Conservation (phyloP, 2,113 vertebrate species). For the Centropristis striata region DNA sequence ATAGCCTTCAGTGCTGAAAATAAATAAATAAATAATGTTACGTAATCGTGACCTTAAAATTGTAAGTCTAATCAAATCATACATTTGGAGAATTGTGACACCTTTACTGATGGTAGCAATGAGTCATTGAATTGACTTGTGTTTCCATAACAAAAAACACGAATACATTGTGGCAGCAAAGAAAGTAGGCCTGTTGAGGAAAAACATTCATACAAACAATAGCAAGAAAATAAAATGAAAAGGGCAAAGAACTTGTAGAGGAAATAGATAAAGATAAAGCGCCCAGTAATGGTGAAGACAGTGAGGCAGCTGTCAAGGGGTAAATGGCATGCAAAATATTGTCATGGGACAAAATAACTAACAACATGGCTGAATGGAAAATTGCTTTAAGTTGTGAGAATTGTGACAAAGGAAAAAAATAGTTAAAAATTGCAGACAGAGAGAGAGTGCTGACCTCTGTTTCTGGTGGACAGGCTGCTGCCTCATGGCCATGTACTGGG, state of each 20-base stretch:
- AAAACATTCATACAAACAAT: not conserved
- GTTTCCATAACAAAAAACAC: too few relatives aligned
- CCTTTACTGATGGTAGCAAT: too few relatives aligned
- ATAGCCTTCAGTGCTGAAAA: too few relatives aligned
- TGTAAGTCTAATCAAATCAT: too few relatives aligned
- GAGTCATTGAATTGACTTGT: too few relatives aligned
- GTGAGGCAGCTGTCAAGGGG: not conserved
- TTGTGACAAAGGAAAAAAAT: not conserved
- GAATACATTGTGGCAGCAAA: too few relatives aligned
- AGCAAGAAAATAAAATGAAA: not conserved
- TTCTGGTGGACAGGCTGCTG: conserved; percentile 98
- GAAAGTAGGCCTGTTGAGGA: not conserved
- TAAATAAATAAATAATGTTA: too few relatives aligned
- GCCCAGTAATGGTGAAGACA: not conserved
- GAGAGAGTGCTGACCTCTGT: conserved; percentile 89
- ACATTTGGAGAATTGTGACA: too few relatives aligned
- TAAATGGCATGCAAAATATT: too few relatives aligned
- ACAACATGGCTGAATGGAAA: not conserved
- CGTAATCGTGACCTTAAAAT: too few relatives aligned
- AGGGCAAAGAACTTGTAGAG: not conserved
- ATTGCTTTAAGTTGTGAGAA: not conserved
- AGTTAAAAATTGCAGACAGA: not conserved
- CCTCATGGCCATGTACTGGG: conserved; percentile 98
- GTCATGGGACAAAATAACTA: not conserved
- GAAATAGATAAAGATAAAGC: not conserved